Percentiles rank a stretch among this genome's conserved stretches.
Evolutionary conservation across 2,888 invertebrate species (phyloP).

Genomic region (Hydraecia micacea): DNA sequence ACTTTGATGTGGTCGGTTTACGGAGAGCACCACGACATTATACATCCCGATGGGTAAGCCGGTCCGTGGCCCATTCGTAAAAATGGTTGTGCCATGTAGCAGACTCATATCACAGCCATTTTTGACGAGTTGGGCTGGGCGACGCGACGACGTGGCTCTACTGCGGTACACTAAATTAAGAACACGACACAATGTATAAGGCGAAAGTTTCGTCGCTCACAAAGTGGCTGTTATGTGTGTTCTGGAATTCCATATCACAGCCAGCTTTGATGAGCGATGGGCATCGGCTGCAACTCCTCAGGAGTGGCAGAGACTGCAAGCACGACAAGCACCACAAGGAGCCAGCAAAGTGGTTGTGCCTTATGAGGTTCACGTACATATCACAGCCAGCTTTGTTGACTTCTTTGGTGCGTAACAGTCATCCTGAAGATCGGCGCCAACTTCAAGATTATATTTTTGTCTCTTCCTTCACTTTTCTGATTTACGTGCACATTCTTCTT

Average conservation of each 20-base stretch:
- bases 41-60: slow-evolving; percentile 45
- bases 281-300: slow-evolving; percentile 47
- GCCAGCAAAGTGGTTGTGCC: slow-evolving; percentile 97
- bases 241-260: slow-evolving; percentile 95
- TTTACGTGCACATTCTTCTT: slow-evolving; percentile 10
- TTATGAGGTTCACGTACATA: slow-evolving; percentile 93
- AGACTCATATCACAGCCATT: slow-evolving; percentile 97
- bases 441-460: slow-evolving; percentile 16
- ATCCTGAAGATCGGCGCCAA: slow-evolving; percentile 19
- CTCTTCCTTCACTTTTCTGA: neutral
- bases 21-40: slow-evolving; percentile 73
- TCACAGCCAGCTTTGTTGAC: slow-evolving; percentile 97
- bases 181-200: neutral
- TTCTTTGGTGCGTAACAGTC: slow-evolving; percentile 64
- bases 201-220: slow-evolving; percentile 92
- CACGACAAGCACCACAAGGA: slow-evolving; percentile 67
- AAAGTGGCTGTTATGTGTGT: slow-evolving; percentile 97
- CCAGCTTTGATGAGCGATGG: slow-evolving; percentile 99
- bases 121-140: slow-evolving; percentile 96
- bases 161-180: slow-evolving; percentile 8
- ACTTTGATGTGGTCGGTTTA: slow-evolving; percentile 97
- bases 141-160: slow-evolving; percentile 73
- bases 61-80: slow-evolving; percentile 92
- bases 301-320: slow-evolving; percentile 3
- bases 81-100: slow-evolving; percentile 94